A percentile compares a stretch with the other conserved stretches of the same genome.
Conservation (phyloP, 2,888 invertebrate species). For the Zhengitettix transpicula region DNA sequence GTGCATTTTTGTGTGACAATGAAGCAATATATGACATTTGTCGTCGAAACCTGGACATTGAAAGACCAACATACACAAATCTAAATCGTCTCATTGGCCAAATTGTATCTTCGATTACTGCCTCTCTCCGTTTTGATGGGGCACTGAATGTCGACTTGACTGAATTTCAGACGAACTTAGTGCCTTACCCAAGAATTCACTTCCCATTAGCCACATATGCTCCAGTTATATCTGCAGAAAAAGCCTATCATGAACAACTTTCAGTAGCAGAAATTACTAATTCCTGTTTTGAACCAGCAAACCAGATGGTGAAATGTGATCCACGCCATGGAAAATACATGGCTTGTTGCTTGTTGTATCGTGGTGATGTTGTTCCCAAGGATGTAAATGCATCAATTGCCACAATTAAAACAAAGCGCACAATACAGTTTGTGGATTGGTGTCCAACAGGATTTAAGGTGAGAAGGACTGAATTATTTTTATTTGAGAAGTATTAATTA, state of each 20-base stretch:
- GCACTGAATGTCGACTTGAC: constrained; percentile 76
- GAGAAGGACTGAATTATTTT: not conserved
- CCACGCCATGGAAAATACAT: constrained; percentile 29
- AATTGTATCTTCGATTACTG: constrained; percentile 40
- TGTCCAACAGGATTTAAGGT: constrained; percentile 41
- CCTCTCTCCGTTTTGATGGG: constrained; percentile 71
- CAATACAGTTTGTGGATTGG: constrained; percentile 41
- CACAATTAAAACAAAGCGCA: constrained; percentile 36
- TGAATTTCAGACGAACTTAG: constrained; percentile 81
- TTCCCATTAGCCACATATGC: constrained; percentile 47
- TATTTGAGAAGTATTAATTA: too few relatives aligned
- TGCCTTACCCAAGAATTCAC: constrained; percentile 84
- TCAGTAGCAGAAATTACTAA: constrained; percentile 36
- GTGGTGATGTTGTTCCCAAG: constrained; percentile 23
- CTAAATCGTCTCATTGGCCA: not conserved
- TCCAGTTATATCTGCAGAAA: constrained; percentile 34
- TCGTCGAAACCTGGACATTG: constrained; percentile 63
- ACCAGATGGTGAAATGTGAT: constrained; percentile 31
- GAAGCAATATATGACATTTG: constrained; percentile 86
- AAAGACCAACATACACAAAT: not conserved
- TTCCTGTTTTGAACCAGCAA: constrained; percentile 39
- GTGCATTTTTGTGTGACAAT: constrained; percentile 36
- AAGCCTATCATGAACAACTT: constrained; percentile 34
- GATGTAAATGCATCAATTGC: constrained; percentile 36
- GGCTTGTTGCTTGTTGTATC: constrained; percentile 19